Conservation (phyloP, 2,888 invertebrate genomes). For the Agrotis puta region DNA sequence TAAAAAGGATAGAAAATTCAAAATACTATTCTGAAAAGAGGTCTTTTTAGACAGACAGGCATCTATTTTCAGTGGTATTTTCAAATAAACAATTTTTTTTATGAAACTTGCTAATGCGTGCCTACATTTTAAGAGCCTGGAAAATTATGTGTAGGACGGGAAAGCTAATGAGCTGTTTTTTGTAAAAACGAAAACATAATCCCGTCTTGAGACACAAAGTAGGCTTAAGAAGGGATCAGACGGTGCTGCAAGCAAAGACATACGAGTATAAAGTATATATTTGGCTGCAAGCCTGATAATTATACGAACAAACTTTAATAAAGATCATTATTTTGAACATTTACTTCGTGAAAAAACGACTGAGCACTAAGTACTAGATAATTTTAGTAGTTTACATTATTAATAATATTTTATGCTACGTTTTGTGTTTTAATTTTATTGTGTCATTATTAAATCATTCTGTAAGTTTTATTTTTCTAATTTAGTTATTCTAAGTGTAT, state of each 20-base stretch:
- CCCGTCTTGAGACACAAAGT: slow-evolving; percentile 10
- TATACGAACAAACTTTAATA: not conserved
- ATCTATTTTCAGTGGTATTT: not conserved
- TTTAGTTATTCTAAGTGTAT: too few relatives aligned
- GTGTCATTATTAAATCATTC: too few relatives aligned
- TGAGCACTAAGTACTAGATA: not conserved
- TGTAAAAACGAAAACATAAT: slow-evolving; percentile 17
- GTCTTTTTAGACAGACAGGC: too few relatives aligned
- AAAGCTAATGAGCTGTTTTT: slow-evolving; percentile 29
- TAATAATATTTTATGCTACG: too few relatives aligned
- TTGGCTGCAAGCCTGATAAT: not conserved
- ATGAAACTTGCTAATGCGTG: not conserved
- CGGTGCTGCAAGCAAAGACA: not conserved
- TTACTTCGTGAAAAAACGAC: not conserved
- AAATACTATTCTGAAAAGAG: too few relatives aligned
- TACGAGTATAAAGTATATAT: too few relatives aligned
- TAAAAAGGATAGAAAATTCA: too few relatives aligned
- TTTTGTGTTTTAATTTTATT: too few relatives aligned
- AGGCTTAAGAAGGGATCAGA: slow-evolving; percentile 17
- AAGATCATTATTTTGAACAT: slow-evolving; percentile 4
- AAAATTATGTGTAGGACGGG: not conserved
- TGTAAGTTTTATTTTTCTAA: too few relatives aligned
- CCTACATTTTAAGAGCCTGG: not conserved
- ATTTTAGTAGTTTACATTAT: too few relatives aligned
- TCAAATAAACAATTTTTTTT: not conserved